Evolutionary conservation across 2,797 vertebrate species (phyloP).

Genomic region (Allobates femoralis): DNA sequence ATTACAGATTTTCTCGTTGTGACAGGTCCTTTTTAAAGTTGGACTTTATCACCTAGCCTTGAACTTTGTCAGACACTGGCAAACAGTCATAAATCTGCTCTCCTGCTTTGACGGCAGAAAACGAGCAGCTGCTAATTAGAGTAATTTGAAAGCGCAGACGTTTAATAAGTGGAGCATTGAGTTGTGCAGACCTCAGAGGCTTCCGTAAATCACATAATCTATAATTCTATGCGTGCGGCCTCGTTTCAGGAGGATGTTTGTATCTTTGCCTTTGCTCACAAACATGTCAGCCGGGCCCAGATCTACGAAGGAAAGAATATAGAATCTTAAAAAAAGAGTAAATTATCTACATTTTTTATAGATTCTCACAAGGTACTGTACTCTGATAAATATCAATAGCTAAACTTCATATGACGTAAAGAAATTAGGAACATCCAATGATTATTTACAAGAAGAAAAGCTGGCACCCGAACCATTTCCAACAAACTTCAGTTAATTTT

Average conservation of each 20-base stretch:
- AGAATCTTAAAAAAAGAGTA: background rate
- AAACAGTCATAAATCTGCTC: constrained; percentile 40
- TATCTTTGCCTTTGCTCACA: background rate
- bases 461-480: too few species aligned
- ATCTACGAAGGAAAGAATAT: background rate
- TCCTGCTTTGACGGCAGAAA: constrained; percentile 41
- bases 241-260: constrained; percentile 49
- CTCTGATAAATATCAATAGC: background rate
- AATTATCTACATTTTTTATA: background rate
- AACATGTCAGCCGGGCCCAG: background rate
- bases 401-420: background rate
- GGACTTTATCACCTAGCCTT: constrained; percentile 1
- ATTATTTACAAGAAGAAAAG: too few species aligned
- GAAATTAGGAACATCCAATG: too few species aligned
- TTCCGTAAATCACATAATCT: constrained; percentile 55
- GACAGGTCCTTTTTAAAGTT: constrained; percentile 18
- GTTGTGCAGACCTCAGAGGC: constrained; percentile 44
- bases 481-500: too few species aligned
- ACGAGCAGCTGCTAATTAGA: constrained; percentile 56
- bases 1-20: background rate
- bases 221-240: constrained; percentile 54
- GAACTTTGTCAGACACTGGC: constrained; percentile 33
- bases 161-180: constrained; percentile 52
- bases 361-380: background rate
- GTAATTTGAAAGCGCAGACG: constrained; percentile 38